Base-by-base conservation (phyloP, 1,140 invertebrate genomes). In the Bombus terrestris region DNA sequence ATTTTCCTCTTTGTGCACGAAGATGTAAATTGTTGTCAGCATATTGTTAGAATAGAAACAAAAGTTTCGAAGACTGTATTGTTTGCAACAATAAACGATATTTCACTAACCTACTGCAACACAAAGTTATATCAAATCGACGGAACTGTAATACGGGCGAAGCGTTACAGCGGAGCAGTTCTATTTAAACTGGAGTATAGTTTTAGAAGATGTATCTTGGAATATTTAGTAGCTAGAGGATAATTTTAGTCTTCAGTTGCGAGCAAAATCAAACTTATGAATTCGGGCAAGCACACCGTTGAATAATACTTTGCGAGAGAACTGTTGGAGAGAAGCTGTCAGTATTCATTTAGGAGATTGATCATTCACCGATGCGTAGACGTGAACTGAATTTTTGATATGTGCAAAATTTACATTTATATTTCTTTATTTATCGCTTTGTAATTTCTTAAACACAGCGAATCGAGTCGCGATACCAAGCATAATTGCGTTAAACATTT, bases 401-500 rank as follows among this genome's bases (percentile, higher is more conserved):
- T 18, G 8, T 22, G 35, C 2, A 9, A 25, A 69, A 39, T 39
- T 39, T 22, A 22, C 71, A 6, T 43, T 18, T 12, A n/a, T 53
- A 22, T 18, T 22, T 53, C 18, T 53, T 28, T 25, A 10, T 47
- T 47, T 9, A 28, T 12, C 9, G n/a, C 0, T n/a, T 10, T 15
- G 39, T 41, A 32, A 15, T 18, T 41, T 18, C 25, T 41, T 4
- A 57, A 8, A 32, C 25, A 1, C 8, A 69, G 28, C 3, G 37
- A n/a, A 3, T 41, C 25, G 47, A 57, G 12, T 2, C 59, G n/a
- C 43, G 35, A 37, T 37, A 22, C 18, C 66, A 35, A 37, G 9
- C 12, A 62, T 73, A 79, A 85, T 85, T 85, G n/a, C n/a, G 64
- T 47, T 43, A 53, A 57, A 74, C 3, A 64, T 28, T 39, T 62